Evolutionary conservation across 2,113 vertebrate genomes (phyloP), one percentile per base, ranked within the genome.

Genomic region (Nipponia nippon): DNA sequence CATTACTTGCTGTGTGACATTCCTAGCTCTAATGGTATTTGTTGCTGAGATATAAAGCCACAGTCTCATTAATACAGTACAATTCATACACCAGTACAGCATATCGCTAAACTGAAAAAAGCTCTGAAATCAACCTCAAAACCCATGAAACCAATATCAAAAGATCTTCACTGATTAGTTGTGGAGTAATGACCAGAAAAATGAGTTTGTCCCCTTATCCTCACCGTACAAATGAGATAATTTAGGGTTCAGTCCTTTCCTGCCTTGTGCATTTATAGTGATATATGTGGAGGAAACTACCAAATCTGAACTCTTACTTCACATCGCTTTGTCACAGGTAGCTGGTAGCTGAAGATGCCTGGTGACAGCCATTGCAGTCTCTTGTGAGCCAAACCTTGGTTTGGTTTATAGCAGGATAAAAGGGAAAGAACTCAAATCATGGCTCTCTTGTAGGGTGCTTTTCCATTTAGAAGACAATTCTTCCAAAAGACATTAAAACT

Each of bases 161-260:
- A 96, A 83, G 34, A 69, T 63, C 63, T 84, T 73, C 26, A 70
- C 59, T 88, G 90, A 85, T 95, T 69, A 95, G 34, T 53, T 95
- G 66, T 71, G 52, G 52, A 82, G 18, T 77, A 92, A 79, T 89
- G 86, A 90, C 36, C 58, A 91, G 71, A 92, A 75, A 82, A 92
- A 93, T 65, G 34, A 94, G 26, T 59, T 53, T 93, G n/a, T 50
- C 38, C 46, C 34, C 26, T 82, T 84, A 76, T 17, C 40, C 53
- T 86, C 29, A 84, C 42, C 34, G 34, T 73, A 75, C 16, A 88
- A 80, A 90, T 7, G 13, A 70, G 55, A 71, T 80, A 69, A 80
- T 88, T 80, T 61, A 73, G 34, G 30, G 71, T 88, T 88, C 62
- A 66, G 14, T 65, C 62, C 20, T 77, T 85, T 73, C 55, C 38